Conservation (phyloP, 2,797 vertebrate species). For the Enteromius argenteus region DNA sequence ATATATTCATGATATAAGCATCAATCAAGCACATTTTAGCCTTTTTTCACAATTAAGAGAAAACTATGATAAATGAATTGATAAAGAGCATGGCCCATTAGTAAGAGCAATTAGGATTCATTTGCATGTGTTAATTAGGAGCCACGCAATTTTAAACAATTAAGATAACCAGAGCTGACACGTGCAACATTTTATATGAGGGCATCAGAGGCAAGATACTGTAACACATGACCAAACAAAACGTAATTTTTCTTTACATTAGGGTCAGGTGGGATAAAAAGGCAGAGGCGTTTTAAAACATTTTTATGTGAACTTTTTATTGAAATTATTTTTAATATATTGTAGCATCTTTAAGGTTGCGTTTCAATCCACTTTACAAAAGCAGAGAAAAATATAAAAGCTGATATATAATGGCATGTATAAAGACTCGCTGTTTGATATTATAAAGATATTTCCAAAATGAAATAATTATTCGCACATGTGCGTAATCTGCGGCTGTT, state of each 20-base stretch:
- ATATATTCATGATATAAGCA: conserved; percentile 41
- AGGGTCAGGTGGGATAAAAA: not conserved
- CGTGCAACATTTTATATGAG: conserved; percentile 78
- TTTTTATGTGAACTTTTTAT: not conserved
- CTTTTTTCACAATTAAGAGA: conserved; percentile 51
- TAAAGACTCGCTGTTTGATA: not conserved
- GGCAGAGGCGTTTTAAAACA: not conserved
- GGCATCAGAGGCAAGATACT: conserved; percentile 1
- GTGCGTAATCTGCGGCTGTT: too few relatives aligned
- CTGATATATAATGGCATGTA: not conserved
- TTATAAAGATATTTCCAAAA: not conserved
- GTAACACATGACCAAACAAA: not conserved
- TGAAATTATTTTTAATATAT: not conserved
- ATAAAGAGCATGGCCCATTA: conserved; percentile 79
- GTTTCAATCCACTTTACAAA: not conserved
- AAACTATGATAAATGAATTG: conserved; percentile 58
- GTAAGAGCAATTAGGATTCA: conserved; percentile 90
- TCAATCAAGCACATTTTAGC: conserved; percentile 49
- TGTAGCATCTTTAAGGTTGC: not conserved
- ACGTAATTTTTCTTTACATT: not conserved
- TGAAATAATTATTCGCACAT: not conserved
- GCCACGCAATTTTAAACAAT: conserved; percentile 91
- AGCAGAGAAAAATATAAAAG: not conserved
- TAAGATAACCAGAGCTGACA: conserved; percentile 88
- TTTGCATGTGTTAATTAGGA: conserved; percentile 94